Base-by-base conservation (phyloP, 2,888 invertebrate genomes). In the Diaperis boleti region DNA sequence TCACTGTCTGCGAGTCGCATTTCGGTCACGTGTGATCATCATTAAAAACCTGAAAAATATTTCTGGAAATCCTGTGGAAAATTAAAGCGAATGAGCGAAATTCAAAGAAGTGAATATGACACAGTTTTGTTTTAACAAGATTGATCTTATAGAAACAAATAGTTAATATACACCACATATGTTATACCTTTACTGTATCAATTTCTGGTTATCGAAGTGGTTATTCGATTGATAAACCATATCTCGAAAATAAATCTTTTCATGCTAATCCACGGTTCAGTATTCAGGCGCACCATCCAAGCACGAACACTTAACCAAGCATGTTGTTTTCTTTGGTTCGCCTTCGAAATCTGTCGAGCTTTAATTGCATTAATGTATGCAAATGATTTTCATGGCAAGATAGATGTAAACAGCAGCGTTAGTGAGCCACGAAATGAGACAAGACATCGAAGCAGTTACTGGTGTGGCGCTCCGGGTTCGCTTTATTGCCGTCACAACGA, bases 381-480 rank as follows among this genome's bases (percentile, higher is more conserved):
- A 77, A 78, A 78, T 76, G 72, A 75, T 76, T 77, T 76, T 75
- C 75, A 75, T 76, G 76, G 72, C 73, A 72, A 77, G 74, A 75
- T 76, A 74, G 74, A 77, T 76, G 76, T 76, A 78, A 76, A 77
- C 77, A 76, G 72, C 69, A 66, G 69, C 72, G 76, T 77, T 76
- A 77, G 76, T 76, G 77, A 77, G 76, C 77, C 78, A 75, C 75
- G 77, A 77, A 78, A 77, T 78, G 74, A 76, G 74, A 76, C 71
- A 66, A 66, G 69, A 71, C 69, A 66, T 68, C 54, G 69, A 65
- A 65, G 56, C 60, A 47, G 44, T 59, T 44, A 59, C 52, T 60
- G 60, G 52, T n/a, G n/a, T 44, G 55, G 45, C 35, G 64, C 56
- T 60, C 35, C 10, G 39, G 44, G 50, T 41, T 55, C 42, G 49